Base-by-base conservation (phyloP, 1,140 invertebrate genomes). In the Goniozus legneri region DNA sequence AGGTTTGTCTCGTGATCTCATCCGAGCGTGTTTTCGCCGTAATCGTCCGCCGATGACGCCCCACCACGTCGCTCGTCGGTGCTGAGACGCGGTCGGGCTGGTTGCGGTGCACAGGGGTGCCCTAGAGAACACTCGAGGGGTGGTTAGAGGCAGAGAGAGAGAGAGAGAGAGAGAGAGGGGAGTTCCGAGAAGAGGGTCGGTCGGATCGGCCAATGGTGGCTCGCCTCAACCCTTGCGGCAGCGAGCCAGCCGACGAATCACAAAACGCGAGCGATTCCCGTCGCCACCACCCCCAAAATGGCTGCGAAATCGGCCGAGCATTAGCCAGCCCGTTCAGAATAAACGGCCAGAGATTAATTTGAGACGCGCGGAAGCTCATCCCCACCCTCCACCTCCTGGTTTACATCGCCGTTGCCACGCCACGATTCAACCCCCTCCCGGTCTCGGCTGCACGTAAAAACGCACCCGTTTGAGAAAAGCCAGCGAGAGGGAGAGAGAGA, bases 341-440 rank as follows among this genome's bases (percentile, higher is more conserved):
- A 73, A 76, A 75, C 73, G 67, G 69, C 58, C 63, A 69, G 68
- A n/a, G n/a, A 75, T 75, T 73, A 75, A 71, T 73, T 71, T 61
- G 57, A 67, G 63, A 56, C 10, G 10, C 24, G 24, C 10, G 4
- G 4, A 27, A 10, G 24, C 24, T 27, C 10, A 4, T 27, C 4
- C 4, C 24, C 4, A 6, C 24, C 4, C 10, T 27, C 24, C 24
- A 6, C 24, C 10, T 27, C 24, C 24, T 10, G 24, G 4, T 27
- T 27, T 27, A 4, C 24, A 4, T 27, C 10, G 4, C 24, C 24
- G 24, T 27, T 27, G 4, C 24, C 24, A 4, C 24, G 10, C 24
- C 24, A 27, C 24, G 24, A 10, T 27, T 27, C 4, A 4, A 27
- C n/a, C n/a, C 24, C 24, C 24, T 27, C 24, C 4, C 24, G 10